Conservation (phyloP, 2,113 vertebrate genomes). For the Anarrhichthys ocellatus region DNA sequence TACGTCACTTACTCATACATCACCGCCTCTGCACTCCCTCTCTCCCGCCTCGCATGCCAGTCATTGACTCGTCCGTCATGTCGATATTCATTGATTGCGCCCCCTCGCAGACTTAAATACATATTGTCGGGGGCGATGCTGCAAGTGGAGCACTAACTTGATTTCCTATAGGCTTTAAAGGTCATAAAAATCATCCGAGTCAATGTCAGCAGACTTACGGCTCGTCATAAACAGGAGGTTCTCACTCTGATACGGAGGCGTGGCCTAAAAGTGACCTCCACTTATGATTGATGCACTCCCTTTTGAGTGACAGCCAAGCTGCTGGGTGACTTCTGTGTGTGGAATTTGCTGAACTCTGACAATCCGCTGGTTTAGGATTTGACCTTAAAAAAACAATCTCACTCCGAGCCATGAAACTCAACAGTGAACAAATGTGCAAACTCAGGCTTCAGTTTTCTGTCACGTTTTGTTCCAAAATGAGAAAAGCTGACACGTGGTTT, state of each 20-base stretch:
- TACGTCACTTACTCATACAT: background rate
- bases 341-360: background rate
- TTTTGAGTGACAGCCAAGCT: constrained; percentile 51
- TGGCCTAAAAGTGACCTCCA: constrained; percentile 59
- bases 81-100: constrained; percentile 61
- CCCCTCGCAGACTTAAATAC: constrained; percentile 61
- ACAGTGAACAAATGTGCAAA: constrained; percentile 4
- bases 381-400: background rate
- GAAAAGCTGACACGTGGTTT: constrained; percentile 1
- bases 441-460: background rate
- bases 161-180: constrained; percentile 65
- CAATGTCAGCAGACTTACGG: constrained; percentile 58
- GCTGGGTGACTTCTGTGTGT: background rate
- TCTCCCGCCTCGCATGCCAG: background rate
- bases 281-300: constrained; percentile 38
- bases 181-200: constrained; percentile 55
- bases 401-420: constrained; percentile 1
- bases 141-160: constrained; percentile 60
- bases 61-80: constrained; percentile 39
- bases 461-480: background rate
- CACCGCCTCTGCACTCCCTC: background rate
- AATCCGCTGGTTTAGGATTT: background rate
- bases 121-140: constrained; percentile 64
- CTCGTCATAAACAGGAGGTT: constrained; percentile 46
- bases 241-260: constrained; percentile 34